These are phyloP conservation scores for Pogonomyrmex barbatus DNA, from an alignment of 1,140 invertebrate genomes.

Conservation along the genomic window DNA sequence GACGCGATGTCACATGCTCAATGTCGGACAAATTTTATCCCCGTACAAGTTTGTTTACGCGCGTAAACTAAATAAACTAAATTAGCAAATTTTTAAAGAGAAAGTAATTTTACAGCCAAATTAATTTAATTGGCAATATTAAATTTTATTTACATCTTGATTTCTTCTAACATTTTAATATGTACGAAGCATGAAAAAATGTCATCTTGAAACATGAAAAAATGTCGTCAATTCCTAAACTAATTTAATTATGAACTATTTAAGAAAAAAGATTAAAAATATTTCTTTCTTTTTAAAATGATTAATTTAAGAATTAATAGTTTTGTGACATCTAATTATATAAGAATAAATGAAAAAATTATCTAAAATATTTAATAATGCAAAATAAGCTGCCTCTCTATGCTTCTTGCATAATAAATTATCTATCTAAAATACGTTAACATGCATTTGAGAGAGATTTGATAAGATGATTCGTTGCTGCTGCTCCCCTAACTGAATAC, in stretches of 20 bases:
- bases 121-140: neutral
- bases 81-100: neutral
- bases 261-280: neutral
- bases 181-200: neutral
- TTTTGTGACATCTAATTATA: neutral
- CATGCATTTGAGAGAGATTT: neutral
- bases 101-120: neutral
- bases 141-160: slow-evolving; percentile 2
- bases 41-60: slow-evolving; percentile 28
- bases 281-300: neutral
- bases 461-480: slow-evolving; percentile 8
- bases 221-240: neutral
- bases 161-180: neutral
- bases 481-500: neutral
- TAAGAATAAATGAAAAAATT: neutral
- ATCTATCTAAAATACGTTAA: slow-evolving; percentile 15
- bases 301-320: neutral
- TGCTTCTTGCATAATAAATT: neutral
- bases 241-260: neutral
- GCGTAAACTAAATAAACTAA: slow-evolving; percentile 9
- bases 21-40: slow-evolving; percentile 62
- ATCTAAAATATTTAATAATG: neutral
- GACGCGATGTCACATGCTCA: slow-evolving; percentile 53
- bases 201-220: neutral
- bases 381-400: neutral